Percentiles rank a stretch among this genome's conserved stretches.
Evolutionary conservation across 2,888 invertebrate genomes (phyloP).

Genomic region (Anoplius nigerrimus): DNA sequence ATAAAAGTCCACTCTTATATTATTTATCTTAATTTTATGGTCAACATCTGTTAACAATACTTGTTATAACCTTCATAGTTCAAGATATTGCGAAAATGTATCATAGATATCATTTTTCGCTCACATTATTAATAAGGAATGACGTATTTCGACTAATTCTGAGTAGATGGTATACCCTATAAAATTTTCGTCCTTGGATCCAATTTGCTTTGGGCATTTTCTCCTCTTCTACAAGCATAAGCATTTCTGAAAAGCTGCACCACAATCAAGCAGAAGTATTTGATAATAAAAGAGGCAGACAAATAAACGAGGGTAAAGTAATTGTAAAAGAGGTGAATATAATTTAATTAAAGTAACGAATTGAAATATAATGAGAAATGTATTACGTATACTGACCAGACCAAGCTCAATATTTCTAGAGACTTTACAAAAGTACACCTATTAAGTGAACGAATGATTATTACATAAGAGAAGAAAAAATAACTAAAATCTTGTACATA

Average conservation of each 20-base stretch:
- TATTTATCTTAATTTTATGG: no score
- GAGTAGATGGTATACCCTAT: no score
- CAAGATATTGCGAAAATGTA: no score
- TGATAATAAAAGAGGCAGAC: constrained; percentile 1
- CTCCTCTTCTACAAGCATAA: constrained; percentile 18
- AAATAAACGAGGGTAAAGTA: constrained; percentile 4
- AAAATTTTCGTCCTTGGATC: neutral
- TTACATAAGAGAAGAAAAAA: constrained; percentile 58
- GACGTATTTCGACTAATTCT: no score
- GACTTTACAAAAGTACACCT: constrained; percentile 72
- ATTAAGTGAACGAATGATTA: constrained; percentile 67
- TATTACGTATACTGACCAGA: constrained; percentile 74
- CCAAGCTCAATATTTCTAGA: constrained; percentile 75
- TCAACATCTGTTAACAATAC: no score
- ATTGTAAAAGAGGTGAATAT: constrained; percentile 29
- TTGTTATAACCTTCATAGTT: no score
- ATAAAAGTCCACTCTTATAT: no score
- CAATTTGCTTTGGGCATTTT: neutral
- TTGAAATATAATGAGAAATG: constrained; percentile 44
- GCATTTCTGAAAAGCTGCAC: constrained; percentile 46
- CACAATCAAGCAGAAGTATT: constrained; percentile 32
- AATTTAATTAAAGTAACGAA: constrained; percentile 21
- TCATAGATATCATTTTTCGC: no score
- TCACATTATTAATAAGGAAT: no score
- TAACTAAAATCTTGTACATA: constrained; percentile 68